Evolutionary conservation across 2,888 invertebrate species (phyloP).

Genomic region (Plusia festucae): DNA sequence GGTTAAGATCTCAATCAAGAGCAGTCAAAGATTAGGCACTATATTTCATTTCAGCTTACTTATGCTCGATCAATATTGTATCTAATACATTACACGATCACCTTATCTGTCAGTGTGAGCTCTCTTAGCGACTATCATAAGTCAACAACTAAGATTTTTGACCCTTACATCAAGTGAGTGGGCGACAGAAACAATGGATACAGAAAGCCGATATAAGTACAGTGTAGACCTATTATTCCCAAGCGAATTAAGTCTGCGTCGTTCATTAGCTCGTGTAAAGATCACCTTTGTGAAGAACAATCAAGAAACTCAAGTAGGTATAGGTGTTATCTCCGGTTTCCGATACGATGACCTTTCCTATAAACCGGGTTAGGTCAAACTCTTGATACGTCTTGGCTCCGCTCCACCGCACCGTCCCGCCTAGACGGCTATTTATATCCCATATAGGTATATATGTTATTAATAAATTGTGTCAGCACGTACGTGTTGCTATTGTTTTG

Average conservation of each 20-base stretch:
- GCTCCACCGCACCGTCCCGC: constrained; percentile 23
- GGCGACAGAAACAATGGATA: not conserved
- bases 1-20: too few relatives aligned
- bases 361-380: constrained; percentile 34
- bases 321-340: not conserved
- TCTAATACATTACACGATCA: too few relatives aligned
- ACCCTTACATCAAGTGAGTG: not conserved
- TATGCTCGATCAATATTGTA: too few relatives aligned
- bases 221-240: not conserved
- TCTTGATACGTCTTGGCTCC: constrained; percentile 33
- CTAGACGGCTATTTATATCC: constrained; percentile 30
- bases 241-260: not conserved
- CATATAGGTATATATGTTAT: constrained; percentile 17
- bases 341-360: constrained; percentile 20
- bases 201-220: not conserved
- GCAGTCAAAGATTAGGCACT: too few relatives aligned
- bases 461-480: constrained; percentile 15
- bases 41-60: too few relatives aligned
- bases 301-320: not conserved
- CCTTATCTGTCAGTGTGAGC: not conserved
- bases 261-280: too few relatives aligned
- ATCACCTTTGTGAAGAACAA: not conserved
- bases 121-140: not conserved
- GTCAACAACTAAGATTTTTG: not conserved
- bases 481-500: constrained; percentile 14